These are phyloP conservation scores for Diorhabda carinulata DNA, from an alignment of 1,140 invertebrate genomes.

Conservation along the genomic window DNA sequence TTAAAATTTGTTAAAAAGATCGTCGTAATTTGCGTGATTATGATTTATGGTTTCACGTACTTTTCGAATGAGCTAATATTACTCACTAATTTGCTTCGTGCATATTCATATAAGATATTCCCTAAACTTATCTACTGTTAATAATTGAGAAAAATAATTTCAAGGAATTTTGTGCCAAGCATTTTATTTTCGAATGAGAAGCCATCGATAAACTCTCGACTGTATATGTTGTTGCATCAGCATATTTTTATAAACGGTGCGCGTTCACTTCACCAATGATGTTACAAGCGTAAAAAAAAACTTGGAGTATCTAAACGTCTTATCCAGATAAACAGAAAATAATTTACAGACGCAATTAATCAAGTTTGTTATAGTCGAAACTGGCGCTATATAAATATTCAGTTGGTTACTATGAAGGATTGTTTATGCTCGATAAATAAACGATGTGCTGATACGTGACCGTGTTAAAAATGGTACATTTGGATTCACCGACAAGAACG, in stretches of 20 bases:
- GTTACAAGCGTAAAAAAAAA: background rate
- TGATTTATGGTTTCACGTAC: too few relatives aligned
- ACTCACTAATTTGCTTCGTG: too few relatives aligned
- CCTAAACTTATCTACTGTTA: too few relatives aligned
- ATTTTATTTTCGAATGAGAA: too few relatives aligned
- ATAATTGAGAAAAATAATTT: too few relatives aligned
- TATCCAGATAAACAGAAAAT: background rate
- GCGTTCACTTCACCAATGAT: background rate
- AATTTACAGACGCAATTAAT: background rate
- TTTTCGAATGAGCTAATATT: too few relatives aligned
- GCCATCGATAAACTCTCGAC: too few relatives aligned
- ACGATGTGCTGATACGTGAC: conserved; percentile 7
- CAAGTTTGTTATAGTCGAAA: background rate
- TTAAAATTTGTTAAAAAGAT: too few relatives aligned
- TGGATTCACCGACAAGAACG: conserved; percentile 4
- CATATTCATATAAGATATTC: too few relatives aligned
- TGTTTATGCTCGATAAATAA: conserved; percentile 12
- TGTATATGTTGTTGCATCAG: background rate
- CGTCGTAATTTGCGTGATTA: too few relatives aligned
- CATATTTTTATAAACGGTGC: background rate
- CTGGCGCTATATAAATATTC: conserved; percentile 1
- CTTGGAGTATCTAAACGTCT: background rate
- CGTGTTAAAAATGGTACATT: conserved; percentile 1
- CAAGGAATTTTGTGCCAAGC: too few relatives aligned
- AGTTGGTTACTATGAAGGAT: conserved; percentile 12